Evolutionary conservation across 2,888 invertebrate species (phyloP).

Genomic region (Sicus ferrugineus): DNA sequence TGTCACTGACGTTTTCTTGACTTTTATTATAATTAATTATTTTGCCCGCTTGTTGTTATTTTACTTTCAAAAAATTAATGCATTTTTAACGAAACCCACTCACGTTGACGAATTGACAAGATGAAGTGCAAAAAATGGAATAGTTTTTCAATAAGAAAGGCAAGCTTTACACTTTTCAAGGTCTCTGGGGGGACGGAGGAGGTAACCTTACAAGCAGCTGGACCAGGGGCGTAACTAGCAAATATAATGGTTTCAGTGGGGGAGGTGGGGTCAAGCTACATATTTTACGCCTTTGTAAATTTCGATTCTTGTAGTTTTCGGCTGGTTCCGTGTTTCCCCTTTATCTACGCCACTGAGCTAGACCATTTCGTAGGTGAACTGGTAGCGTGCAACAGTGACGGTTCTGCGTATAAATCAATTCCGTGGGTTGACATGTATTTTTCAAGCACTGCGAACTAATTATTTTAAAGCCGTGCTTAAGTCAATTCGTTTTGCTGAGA

Average conservation of each 20-base stretch:
- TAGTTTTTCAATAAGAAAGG: background rate
- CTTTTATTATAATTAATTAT: slow-evolving; percentile 28
- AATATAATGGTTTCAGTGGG: too few species aligned
- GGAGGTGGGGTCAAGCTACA: too few species aligned
- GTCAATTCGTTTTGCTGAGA: background rate
- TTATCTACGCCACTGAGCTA: background rate
- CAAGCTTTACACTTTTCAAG: slow-evolving; percentile 17
- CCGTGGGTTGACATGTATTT: background rate
- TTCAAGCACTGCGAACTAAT: background rate
- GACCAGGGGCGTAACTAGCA: too few species aligned
- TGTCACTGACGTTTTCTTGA: slow-evolving; percentile 23
- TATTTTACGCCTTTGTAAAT: background rate
- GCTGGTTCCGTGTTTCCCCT: background rate
- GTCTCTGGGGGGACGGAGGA: too few species aligned
- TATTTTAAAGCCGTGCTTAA: slow-evolving; percentile 13
- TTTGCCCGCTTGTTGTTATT: slow-evolving; percentile 7
- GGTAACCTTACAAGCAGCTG: too few species aligned
- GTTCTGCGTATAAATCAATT: slow-evolving; percentile 19
- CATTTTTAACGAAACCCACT: slow-evolving; percentile 5
- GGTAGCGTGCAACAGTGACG: background rate
- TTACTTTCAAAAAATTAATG: background rate
- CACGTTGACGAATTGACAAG: slow-evolving; percentile 20
- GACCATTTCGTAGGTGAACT: background rate
- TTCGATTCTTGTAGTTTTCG: background rate
- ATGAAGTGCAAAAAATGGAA: background rate